phyloP scores from a whole-genome alignment of 2,888 invertebrate genomes.

The Acleris sparsana region DNA sequence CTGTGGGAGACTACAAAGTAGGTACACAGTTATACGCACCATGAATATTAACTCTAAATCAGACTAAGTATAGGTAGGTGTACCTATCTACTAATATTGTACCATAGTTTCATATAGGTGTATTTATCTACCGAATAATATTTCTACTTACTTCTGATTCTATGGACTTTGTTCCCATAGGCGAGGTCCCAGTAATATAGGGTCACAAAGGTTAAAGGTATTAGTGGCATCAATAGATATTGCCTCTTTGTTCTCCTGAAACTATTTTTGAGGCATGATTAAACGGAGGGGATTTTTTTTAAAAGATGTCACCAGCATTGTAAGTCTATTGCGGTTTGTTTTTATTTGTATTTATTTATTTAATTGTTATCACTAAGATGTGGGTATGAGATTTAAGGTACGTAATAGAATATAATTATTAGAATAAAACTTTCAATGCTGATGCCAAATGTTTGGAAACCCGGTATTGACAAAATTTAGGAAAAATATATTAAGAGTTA shows the following conservation, averaged over 20 bases:
- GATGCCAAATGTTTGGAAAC: not conserved
- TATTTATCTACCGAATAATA: not conserved
- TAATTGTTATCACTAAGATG: too few species aligned
- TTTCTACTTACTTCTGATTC: conserved; percentile 87
- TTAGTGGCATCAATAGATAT: conserved; percentile 85
- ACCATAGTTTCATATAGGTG: not conserved
- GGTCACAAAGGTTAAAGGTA: conserved; percentile 88
- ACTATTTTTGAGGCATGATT: conserved; percentile 58
- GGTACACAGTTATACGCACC: too few species aligned
- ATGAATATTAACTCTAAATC: too few species aligned
- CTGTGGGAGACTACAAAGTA: too few species aligned
- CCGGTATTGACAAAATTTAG: not conserved
- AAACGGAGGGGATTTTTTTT: conserved; percentile 4
- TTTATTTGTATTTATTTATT: not conserved
- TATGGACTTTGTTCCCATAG: conserved; percentile 89
- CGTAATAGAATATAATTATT: too few species aligned
- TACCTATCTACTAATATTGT: too few species aligned
- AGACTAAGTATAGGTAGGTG: too few species aligned
- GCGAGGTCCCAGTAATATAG: conserved; percentile 90
- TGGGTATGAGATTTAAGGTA: too few species aligned
- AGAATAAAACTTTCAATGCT: not conserved
- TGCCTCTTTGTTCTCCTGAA: conserved; percentile 85
- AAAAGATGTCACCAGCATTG: not conserved
- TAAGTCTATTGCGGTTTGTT: not conserved
- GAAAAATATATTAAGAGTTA: not conserved